Conservation (phyloP, 1,140 invertebrate species). For the Bradynema listronoti region DNA sequence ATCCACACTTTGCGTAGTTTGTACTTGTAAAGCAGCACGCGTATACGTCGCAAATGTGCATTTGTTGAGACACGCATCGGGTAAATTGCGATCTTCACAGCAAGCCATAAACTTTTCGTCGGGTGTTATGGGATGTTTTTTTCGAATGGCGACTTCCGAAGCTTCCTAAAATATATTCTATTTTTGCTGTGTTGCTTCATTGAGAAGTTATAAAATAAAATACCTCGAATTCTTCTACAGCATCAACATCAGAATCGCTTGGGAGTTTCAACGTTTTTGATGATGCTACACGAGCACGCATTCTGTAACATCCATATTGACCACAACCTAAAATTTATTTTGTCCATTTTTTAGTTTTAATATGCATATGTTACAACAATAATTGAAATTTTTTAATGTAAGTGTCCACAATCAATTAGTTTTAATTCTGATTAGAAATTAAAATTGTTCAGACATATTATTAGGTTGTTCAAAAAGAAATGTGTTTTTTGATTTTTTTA, state of each 20-base stretch:
- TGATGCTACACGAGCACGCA: constrained; percentile 41
- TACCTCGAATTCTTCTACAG: background rate
- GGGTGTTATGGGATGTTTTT: constrained; percentile 35
- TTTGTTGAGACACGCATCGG: constrained; percentile 51
- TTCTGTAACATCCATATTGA: constrained; percentile 38
- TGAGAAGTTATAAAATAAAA: background rate
- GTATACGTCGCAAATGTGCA: constrained; percentile 51
- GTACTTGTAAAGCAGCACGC: constrained; percentile 42
- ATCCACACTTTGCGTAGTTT: background rate
- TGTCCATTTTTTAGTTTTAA: too few species aligned
- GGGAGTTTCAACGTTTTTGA: constrained; percentile 40
- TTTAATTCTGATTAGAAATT: too few species aligned
- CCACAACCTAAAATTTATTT: constrained; percentile 34
- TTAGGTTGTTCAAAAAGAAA: too few species aligned
- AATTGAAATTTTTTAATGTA: too few species aligned
- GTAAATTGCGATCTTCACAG: constrained; percentile 48
- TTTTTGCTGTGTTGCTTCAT: constrained; percentile 4
- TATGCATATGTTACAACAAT: too few species aligned
- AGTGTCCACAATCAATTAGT: too few species aligned
- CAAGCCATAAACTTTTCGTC: constrained; percentile 55
- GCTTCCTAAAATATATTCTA: constrained; percentile 3
- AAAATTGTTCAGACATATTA: too few species aligned
- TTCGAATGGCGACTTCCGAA: constrained; percentile 12
- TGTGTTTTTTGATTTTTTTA: too few species aligned
- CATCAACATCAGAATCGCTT: background rate